Conservation (phyloP, 2,113 vertebrate genomes). For the Onychostruthus taczanowskii region DNA sequence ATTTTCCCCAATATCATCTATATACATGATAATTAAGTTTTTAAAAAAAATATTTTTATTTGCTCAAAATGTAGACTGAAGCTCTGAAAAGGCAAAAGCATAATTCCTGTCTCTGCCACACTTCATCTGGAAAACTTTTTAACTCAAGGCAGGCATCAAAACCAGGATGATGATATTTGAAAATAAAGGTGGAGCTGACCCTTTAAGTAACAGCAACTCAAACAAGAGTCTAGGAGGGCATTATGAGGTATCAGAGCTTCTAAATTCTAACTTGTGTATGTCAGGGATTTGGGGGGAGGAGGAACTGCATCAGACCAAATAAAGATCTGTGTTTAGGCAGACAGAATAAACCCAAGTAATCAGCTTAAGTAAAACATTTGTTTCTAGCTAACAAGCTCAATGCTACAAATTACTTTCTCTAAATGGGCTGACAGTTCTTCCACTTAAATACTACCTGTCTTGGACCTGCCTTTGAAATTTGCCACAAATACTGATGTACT, state of each 20-base stretch:
- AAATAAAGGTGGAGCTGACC: not conserved
- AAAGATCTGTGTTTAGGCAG: not conserved
- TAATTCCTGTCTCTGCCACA: not conserved
- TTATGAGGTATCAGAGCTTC: not conserved
- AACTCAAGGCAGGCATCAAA: not conserved
- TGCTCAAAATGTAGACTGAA: not conserved
- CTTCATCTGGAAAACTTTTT: not conserved
- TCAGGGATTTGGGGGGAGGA: not conserved
- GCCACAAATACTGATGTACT: constrained; percentile 64
- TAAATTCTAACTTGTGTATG: not conserved
- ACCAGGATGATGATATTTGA: not conserved
- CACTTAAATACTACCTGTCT: constrained; percentile 72
- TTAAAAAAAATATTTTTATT: not conserved
- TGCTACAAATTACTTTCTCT: constrained; percentile 9
- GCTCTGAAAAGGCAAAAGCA: not conserved
- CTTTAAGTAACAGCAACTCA: not conserved
- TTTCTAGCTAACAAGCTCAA: constrained; percentile 32
- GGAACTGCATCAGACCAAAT: not conserved
- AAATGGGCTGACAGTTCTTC: not conserved
- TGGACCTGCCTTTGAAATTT: constrained; percentile 66
- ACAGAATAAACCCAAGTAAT: constrained; percentile 2
- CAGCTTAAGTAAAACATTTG: constrained; percentile 27
- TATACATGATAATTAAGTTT: not conserved
- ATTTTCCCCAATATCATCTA: not conserved
- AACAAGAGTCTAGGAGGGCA: not conserved